phyloP scores from a whole-genome alignment of 1,140 invertebrate genomes.

The Holcopasites calliopsidis region DNA sequence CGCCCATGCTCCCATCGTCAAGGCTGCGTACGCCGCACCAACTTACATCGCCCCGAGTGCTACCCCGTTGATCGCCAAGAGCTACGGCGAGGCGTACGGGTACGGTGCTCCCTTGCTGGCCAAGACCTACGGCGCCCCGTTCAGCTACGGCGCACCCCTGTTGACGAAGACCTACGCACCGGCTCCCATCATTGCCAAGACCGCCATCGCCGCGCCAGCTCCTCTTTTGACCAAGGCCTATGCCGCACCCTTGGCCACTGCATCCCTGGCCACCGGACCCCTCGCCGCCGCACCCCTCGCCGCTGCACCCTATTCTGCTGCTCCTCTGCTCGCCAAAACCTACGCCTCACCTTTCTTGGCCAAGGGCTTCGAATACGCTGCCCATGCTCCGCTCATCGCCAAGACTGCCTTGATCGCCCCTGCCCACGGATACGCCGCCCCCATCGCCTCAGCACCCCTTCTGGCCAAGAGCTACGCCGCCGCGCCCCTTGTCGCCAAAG shows the following conservation, averaged over 20 bases:
- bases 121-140: slow-evolving; percentile 49
- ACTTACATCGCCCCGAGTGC: slow-evolving; percentile 44
- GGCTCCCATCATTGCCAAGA: slow-evolving; percentile 41
- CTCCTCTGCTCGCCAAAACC: slow-evolving; percentile 36
- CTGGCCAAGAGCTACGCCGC: slow-evolving; percentile 60
- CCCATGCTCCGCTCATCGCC: slow-evolving; percentile 51
- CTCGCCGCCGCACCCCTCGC: slow-evolving; percentile 21
- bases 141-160: slow-evolving; percentile 39
- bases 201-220: slow-evolving; percentile 60
- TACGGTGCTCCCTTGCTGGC: slow-evolving; percentile 39
- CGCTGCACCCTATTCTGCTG: slow-evolving; percentile 38
- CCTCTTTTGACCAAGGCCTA: slow-evolving; percentile 53
- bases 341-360: slow-evolving; percentile 53
- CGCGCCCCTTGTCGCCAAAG: slow-evolving; percentile 39
- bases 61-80: slow-evolving; percentile 53
- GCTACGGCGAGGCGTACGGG: slow-evolving; percentile 44
- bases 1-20: slow-evolving; percentile 50
- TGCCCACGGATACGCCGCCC: slow-evolving; percentile 36
- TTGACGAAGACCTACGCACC: slow-evolving; percentile 32
- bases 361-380: slow-evolving; percentile 54
- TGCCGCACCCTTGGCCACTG: slow-evolving; percentile 21
- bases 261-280: slow-evolving; percentile 52
- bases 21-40: slow-evolving; percentile 51
- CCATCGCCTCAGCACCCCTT: slow-evolving; percentile 61
- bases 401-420: not conserved